Evolutionary conservation across 2,888 invertebrate genomes (phyloP).

Genomic region (Campoletis raptor): DNA sequence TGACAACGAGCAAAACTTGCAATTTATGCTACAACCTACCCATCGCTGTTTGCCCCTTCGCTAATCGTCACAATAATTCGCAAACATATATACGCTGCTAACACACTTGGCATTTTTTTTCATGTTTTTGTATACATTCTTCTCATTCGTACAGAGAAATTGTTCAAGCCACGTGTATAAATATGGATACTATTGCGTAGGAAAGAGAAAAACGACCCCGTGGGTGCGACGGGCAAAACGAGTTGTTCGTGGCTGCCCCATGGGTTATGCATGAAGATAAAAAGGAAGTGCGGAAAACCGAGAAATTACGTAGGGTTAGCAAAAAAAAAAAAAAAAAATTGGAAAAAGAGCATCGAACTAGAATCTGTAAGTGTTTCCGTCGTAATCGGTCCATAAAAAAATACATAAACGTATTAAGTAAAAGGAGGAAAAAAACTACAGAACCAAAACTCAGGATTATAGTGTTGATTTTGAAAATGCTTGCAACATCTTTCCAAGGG

Average conservation of each 20-base stretch:
- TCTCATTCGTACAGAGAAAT: background rate
- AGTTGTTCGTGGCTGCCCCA: background rate
- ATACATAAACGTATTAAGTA: too few relatives aligned
- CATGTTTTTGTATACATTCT: background rate
- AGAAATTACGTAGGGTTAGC: background rate
- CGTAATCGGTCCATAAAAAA: too few relatives aligned
- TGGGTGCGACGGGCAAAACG: background rate
- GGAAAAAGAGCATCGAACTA: background rate
- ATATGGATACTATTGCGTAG: background rate
- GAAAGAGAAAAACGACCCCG: background rate
- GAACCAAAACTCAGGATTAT: too few relatives aligned
- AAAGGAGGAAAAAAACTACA: background rate
- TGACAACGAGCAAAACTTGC: slow-evolving; percentile 42
- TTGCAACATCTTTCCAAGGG: background rate
- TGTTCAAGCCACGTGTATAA: background rate
- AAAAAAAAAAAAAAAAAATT: background rate
- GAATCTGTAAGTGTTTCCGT: too few relatives aligned
- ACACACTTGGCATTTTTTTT: background rate
- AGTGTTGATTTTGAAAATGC: too few relatives aligned
- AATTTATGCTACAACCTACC: slow-evolving; percentile 46
- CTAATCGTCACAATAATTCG: slow-evolving; percentile 23
- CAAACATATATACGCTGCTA: too few relatives aligned
- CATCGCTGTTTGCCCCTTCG: slow-evolving; percentile 40
- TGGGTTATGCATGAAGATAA: background rate
- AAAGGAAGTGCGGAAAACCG: background rate